Evolutionary conservation across 2,888 invertebrate genomes (phyloP).

Genomic region (Allacma fusca): DNA sequence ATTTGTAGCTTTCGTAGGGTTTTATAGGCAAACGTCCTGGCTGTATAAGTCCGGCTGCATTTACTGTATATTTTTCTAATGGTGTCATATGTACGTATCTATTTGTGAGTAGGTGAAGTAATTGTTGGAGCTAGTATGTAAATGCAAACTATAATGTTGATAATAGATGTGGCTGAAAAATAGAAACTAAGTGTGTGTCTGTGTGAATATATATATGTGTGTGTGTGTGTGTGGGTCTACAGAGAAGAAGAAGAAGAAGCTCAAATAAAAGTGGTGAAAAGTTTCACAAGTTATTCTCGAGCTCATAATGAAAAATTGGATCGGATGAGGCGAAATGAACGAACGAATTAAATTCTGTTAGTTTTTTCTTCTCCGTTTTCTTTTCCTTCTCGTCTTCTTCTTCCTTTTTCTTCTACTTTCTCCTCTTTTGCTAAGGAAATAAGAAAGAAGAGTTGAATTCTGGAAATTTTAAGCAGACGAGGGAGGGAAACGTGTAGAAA

Average conservation of each 20-base stretch:
- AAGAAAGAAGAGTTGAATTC: no score
- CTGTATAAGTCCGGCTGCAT: no score
- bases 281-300: conserved; percentile 45
- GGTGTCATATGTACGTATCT: no score
- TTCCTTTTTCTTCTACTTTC: not conserved
- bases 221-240: not conserved
- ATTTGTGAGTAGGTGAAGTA: no score
- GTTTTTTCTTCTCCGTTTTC: conserved; percentile 10
- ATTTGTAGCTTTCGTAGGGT: no score
- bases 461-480: no score
- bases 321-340: conserved; percentile 43
- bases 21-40: no score
- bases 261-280: conserved; percentile 29
- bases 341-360: conserved; percentile 35
- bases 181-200: not conserved
- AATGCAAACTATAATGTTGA: not conserved
- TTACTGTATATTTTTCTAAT: no score
- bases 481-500: not conserved
- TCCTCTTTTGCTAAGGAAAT: no score
- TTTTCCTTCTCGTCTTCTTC: not conserved
- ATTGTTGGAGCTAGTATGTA: no score
- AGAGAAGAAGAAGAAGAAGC: not conserved
- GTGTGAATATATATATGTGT: not conserved
- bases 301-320: conserved; percentile 52
- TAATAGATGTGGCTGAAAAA: not conserved